phyloP scores from a whole-genome alignment of 2,113 vertebrate genomes.

The Cyanistes caeruleus region DNA sequence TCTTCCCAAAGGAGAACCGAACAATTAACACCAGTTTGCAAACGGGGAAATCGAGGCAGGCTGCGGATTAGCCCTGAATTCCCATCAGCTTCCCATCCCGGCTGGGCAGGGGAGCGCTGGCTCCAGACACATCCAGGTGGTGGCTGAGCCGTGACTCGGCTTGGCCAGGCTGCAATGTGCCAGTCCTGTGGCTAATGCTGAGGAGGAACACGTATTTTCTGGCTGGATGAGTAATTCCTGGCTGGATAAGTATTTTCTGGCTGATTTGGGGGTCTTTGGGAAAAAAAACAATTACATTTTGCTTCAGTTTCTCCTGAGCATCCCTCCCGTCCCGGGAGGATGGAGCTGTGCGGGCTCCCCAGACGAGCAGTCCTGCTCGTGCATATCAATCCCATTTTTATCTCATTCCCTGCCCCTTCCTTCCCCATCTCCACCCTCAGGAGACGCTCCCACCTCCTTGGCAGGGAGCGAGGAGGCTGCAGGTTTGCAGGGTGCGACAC shows the following conservation, averaged over 20 bases:
- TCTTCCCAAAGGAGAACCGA: not conserved
- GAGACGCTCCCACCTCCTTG: not conserved
- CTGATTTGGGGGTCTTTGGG: not conserved
- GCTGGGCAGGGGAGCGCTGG: not conserved
- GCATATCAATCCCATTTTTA: not conserved
- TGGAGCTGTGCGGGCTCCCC: accelerated
- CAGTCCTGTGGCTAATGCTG: not conserved
- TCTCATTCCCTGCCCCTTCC: not conserved
- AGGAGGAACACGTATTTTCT: not conserved
- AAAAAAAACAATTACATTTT: not conserved
- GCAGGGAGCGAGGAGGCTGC: not conserved
- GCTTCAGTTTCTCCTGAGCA: not conserved
- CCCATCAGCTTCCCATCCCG: accelerated
- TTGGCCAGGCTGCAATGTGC: not conserved
- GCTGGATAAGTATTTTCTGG: not conserved
- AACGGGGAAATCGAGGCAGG: not conserved
- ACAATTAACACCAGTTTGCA: not conserved
- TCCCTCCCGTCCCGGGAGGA: too few relatives aligned
- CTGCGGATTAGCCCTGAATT: not conserved
- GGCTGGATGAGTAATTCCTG: not conserved
- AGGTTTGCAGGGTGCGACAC: conserved; percentile 2
- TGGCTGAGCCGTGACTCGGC: not conserved
- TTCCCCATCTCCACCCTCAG: not conserved
- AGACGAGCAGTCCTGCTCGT: accelerated
- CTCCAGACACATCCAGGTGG: not conserved